phyloP scores from a whole-genome alignment of 1,140 invertebrate species.

The Nixonia krombeini region DNA sequence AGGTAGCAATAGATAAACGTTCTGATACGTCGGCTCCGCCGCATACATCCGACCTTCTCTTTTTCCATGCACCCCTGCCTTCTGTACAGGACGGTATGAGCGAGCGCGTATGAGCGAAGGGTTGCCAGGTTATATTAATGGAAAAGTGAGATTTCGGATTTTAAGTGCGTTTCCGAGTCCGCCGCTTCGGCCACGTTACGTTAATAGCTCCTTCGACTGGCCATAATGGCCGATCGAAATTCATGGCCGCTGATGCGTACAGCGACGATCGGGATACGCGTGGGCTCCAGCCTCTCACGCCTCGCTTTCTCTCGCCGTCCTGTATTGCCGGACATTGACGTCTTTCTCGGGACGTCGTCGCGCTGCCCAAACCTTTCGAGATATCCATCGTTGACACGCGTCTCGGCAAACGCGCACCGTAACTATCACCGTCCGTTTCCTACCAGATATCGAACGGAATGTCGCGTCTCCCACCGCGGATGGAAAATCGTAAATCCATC shows the following conservation, averaged over 20 bases:
- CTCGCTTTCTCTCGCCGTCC: conserved; percentile 7
- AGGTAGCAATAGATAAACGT: conserved; percentile 70
- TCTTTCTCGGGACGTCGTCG: conserved; percentile 38
- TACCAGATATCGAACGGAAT: too few relatives aligned
- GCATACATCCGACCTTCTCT: conserved; percentile 34
- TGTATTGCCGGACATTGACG: conserved; percentile 36
- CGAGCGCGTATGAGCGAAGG: conserved; percentile 57
- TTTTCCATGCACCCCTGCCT: conserved; percentile 36
- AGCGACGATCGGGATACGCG: conserved; percentile 42
- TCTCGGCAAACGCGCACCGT: too few relatives aligned
- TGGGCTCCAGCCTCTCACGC: conserved; percentile 34
- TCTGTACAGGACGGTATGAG: conserved; percentile 39
- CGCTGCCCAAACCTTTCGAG: too few relatives aligned
- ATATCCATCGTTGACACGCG: too few relatives aligned
- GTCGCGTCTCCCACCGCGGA: too few relatives aligned
- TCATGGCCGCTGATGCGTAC: conserved; percentile 42
- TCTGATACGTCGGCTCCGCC: conserved; percentile 63
- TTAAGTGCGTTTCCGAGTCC: conserved; percentile 67
- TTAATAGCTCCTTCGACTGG: conserved; percentile 54
- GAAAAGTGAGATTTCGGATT: conserved; percentile 66
- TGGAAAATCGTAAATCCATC: too few relatives aligned
- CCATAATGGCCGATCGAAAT: conserved; percentile 54
- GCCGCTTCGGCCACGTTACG: conserved; percentile 42
- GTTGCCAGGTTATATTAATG: conserved; percentile 65
- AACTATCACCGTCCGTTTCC: too few relatives aligned